Evolutionary conservation across 2,113 vertebrate genomes (phyloP).

Genomic region (Bambusicola thoracicus): DNA sequence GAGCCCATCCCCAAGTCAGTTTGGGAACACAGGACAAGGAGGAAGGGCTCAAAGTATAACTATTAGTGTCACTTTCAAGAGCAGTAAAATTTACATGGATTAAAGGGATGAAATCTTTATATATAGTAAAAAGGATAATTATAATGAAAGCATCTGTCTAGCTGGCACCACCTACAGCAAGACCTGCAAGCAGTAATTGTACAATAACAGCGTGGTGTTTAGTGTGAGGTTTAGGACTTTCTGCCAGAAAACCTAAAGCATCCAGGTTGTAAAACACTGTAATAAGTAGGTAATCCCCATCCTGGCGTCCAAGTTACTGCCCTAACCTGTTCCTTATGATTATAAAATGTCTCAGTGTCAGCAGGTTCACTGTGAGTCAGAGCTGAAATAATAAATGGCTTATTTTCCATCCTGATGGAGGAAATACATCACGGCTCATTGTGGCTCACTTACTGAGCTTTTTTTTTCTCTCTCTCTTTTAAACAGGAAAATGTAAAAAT

Average conservation of each 20-base stretch:
- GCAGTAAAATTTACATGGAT: constrained; percentile 64
- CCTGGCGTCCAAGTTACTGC: constrained; percentile 76
- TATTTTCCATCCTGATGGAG: constrained; percentile 94
- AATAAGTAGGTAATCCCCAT: constrained; percentile 79
- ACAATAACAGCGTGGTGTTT: constrained; percentile 85
- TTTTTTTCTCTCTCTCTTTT: constrained; percentile 75
- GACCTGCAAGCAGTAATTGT: constrained; percentile 85
- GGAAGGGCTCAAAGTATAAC: constrained; percentile 4
- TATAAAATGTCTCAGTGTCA: constrained; percentile 82
- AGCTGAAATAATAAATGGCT: constrained; percentile 93
- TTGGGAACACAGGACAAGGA: neutral
- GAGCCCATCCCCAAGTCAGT: neutral
- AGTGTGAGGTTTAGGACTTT: constrained; percentile 86
- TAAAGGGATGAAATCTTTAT: constrained; percentile 69
- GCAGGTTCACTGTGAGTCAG: constrained; percentile 87
- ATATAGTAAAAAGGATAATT: constrained; percentile 73
- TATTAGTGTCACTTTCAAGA: constrained; percentile 57
- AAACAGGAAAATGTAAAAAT: constrained; percentile 98
- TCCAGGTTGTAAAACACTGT: constrained; percentile 75
- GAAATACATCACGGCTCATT: constrained; percentile 98
- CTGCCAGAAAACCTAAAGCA: constrained; percentile 81
- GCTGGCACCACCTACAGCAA: constrained; percentile 84
- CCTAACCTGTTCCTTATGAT: constrained; percentile 82
- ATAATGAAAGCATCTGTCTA: constrained; percentile 82
- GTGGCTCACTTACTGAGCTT: constrained; percentile 82